Conservation (phyloP, 2,888 invertebrate species). For the Drosophila aldrichi region DNA sequence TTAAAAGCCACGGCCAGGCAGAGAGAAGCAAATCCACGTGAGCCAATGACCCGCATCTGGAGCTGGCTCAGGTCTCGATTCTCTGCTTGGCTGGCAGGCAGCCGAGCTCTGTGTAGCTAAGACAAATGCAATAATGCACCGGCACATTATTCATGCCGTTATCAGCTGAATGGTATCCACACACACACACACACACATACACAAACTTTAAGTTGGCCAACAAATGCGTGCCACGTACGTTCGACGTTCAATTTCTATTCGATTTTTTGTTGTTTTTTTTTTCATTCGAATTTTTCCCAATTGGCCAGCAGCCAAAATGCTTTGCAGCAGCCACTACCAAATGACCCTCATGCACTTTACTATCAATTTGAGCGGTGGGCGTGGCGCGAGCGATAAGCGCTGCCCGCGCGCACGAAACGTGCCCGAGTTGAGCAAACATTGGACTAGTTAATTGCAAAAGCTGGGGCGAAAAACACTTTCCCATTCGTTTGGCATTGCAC, state of each 20-base stretch:
- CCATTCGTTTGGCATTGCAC: constrained; percentile 66
- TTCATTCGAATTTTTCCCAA: constrained; percentile 31
- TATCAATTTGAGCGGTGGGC: constrained; percentile 49
- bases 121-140: constrained; percentile 79
- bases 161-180: constrained; percentile 68
- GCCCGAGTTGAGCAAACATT: constrained; percentile 42
- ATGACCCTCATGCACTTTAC: constrained; percentile 47
- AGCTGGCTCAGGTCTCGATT: constrained; percentile 15
- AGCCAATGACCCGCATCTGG: constrained; percentile 78
- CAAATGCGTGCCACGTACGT: constrained; percentile 54
- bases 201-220: constrained; percentile 7
- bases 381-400: constrained; percentile 50
- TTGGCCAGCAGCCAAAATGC: constrained; percentile 44
- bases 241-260: constrained; percentile 22
- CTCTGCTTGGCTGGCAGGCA: constrained; percentile 15
- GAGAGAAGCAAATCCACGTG: constrained; percentile 10
- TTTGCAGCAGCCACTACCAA: constrained; percentile 32
- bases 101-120: constrained; percentile 49
- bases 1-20: constrained; percentile 62
- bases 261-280: constrained; percentile 23
- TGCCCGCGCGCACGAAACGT: constrained; percentile 44
- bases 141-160: constrained; percentile 80
- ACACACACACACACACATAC: not conserved
- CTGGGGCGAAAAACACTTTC: constrained; percentile 64
- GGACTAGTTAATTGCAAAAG: constrained; percentile 55